Evolutionary conservation across 2,888 invertebrate species (phyloP), one percentile per base, ranked within the genome.

Genomic region (Dione vanillae): DNA sequence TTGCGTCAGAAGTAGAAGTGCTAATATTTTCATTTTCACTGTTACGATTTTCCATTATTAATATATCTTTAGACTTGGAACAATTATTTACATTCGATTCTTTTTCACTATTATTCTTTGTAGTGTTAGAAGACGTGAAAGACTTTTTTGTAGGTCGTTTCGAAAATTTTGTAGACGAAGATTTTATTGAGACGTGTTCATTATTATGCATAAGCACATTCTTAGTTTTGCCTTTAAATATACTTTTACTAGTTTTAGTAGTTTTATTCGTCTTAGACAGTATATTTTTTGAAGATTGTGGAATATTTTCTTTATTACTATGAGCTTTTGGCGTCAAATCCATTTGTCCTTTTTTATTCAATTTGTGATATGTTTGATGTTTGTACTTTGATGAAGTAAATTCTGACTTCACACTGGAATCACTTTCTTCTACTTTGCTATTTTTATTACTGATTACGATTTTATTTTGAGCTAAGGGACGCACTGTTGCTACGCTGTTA

Each of bases 401-500:
- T 74, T 86, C 87, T n/a, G 84, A 79, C 71, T 82, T 83, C 67
- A 81, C 82, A 35, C 77, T 77, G n/a, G 80, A 67, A 65, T 75
- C 82, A 66, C 78, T 82, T 77, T 79, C 83, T 54, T 83, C 79
- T 9, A 85, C 79, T 51, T 79, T 71, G 2, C 84, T 83, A 74
- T 82, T 79, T 77, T 76, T 83, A 67, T 78, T 83, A 47, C 74
- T 78, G 16, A 78, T 74, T 10, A 76, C 58, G 56, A 74, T 79
- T 75, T 80, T 86, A 61, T 76, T 59, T 71, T 77, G 75, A 3
- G 77, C 78, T 43, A 78, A 80, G 45, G 81, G 80, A 74, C 82
- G 84, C n/a, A 91, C 88, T 37, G 91, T 91, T 19, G 85, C 83
- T 76, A 88, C 75, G 76, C 90, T 91, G 69, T 85, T 89, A 27